A percentile compares a stretch with the other conserved stretches of the same genome.
Conservation (phyloP, 2,888 invertebrate species). For the Seira musarum region DNA sequence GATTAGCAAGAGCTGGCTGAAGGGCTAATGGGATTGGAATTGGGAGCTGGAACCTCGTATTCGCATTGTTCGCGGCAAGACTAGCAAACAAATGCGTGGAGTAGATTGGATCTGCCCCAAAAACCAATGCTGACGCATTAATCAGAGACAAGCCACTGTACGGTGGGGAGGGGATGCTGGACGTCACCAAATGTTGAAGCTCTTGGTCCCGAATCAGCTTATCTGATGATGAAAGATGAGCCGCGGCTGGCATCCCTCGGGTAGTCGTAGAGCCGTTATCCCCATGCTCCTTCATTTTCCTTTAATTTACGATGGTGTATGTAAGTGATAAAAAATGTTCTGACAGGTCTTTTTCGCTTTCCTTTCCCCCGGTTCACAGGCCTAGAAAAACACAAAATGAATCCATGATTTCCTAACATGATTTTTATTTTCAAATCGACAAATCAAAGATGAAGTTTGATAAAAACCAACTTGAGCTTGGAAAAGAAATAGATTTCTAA, state of each 20-base stretch:
- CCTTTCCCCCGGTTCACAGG: not conserved
- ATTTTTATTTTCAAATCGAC: no score
- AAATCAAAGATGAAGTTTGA: no score
- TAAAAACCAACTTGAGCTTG: no score
- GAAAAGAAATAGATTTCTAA: no score
- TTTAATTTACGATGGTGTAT: not conserved
- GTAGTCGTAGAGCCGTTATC: constrained; percentile 42
- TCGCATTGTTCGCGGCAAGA: constrained; percentile 64
- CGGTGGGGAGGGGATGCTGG: constrained; percentile 65
- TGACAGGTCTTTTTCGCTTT: constrained; percentile 8
- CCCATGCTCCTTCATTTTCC: constrained; percentile 51
- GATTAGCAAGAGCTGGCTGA: constrained; percentile 50
- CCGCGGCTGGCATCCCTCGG: constrained; percentile 35
- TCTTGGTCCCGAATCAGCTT: constrained; percentile 66
- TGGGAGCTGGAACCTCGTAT: constrained; percentile 67
- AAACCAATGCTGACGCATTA: constrained; percentile 62
- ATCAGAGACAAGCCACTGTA: constrained; percentile 64
- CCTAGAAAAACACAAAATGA: not conserved
- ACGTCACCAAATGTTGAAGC: constrained; percentile 67
- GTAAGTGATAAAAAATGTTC: constrained; percentile 7
- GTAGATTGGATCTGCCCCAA: constrained; percentile 66
- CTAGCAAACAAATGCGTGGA: constrained; percentile 67
- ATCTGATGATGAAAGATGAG: constrained; percentile 44
- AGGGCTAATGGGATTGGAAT: constrained; percentile 65
- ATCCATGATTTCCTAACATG: no score